A percentile compares a stretch with the other conserved stretches of the same genome.
Conservation (phyloP, 2,797 vertebrate genomes). For the Anguilla pacifica region DNA sequence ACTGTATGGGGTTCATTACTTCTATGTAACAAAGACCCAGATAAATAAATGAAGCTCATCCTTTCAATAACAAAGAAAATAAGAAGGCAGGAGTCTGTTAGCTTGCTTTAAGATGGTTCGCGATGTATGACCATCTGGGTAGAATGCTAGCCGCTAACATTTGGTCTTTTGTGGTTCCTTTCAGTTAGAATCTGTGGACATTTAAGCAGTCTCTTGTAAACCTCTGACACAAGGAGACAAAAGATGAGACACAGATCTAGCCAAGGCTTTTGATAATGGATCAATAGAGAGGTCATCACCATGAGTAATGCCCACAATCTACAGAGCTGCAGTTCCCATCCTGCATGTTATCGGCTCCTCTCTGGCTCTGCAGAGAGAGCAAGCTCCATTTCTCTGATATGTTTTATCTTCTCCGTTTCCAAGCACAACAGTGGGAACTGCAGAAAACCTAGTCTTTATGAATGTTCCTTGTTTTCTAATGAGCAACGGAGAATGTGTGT, state of each 20-base stretch:
- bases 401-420: neutral
- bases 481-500: neutral
- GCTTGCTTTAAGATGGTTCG: neutral
- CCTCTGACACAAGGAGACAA: neutral
- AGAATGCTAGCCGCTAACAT: neutral
- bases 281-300: slow-evolving; percentile 12
- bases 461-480: neutral
- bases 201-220: neutral
- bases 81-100: neutral
- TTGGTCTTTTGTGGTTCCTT: neutral
- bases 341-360: neutral
- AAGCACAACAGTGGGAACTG: neutral
- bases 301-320: slow-evolving; percentile 4
- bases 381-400: neutral
- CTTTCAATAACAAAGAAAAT: neutral
- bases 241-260: neutral
- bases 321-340: neutral
- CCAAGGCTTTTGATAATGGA: neutral
- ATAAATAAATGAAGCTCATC: neutral
- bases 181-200: neutral
- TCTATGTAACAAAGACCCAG: neutral
- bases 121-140: neutral
- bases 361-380: neutral
- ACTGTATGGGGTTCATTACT: slow-evolving; percentile 8
- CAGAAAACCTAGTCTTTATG: neutral